Base-by-base conservation (phyloP, 2,113 vertebrate genomes). In the Clarias macrocephalus region DNA sequence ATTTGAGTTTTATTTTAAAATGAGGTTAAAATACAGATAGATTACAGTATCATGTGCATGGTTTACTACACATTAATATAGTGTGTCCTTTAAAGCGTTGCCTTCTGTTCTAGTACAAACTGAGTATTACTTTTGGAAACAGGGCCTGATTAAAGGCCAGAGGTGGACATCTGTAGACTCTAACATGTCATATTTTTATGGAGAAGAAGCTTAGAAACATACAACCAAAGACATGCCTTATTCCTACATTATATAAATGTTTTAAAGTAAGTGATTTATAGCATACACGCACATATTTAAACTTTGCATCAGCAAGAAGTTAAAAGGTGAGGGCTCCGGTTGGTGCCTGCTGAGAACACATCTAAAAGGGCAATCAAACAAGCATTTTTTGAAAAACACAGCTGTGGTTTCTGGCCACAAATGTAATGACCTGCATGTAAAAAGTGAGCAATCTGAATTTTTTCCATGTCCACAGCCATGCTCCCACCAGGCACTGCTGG, bases 281-380 rank as follows among this genome's bases (percentile, higher is more conserved):
- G 28, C 6, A 59, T 28, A 37, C 30, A 11, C 9, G 52, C 25
- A 21, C 12, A 57, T 15, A 85, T 25, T 62, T 73, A 75, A 84
- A 75, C 56, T 42, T 33, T 65, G 73, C 73, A 85, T 77, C 37
- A 77, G 42, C 60, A 85, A 65, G 73, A 77, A 62, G 73, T 62
- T 85, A 85, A 79, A 85, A 65, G 73, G 73, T 85, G 48, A 79
- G 63, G 42, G 62, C 23, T 16, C 33, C 63, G 54, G 62, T 80
- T 83, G 48, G 82, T 57, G 70, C 62, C 76, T 9, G 30, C 75
- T 84, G 82, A 70, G 84, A 85, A 63, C 77, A 79, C 60, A 30
- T 85, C 37, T 85, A 28, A 85, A 85, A 66, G 73, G 73, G 84
- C 66, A 85, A 85, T 88, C 75, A 72, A 28, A 5, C 48, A 8